A percentile compares a stretch with the other conserved stretches of the same genome.
Evolutionary conservation across 2,888 invertebrate genomes (phyloP).

Genomic region (Malthinus flaveolus): DNA sequence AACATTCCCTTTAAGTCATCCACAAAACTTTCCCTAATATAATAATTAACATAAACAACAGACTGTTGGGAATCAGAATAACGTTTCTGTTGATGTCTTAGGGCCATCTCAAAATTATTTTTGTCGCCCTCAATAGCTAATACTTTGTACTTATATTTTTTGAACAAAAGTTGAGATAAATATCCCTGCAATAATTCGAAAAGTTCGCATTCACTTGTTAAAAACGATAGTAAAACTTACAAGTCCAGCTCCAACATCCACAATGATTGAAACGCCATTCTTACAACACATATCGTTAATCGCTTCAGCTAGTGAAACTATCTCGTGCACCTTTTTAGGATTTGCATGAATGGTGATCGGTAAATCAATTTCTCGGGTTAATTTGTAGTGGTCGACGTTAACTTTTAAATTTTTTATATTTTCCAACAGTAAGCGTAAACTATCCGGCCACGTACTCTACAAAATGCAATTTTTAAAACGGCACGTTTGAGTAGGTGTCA

Average conservation of each 20-base stretch:
- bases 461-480: conserved; percentile 1
- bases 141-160: conserved; percentile 62
- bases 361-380: neutral
- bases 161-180: conserved; percentile 67
- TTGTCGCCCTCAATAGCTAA: conserved; percentile 70
- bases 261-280: conserved; percentile 57
- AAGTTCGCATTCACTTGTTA: neutral
- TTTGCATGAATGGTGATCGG: conserved; percentile 51
- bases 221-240: conserved; percentile 54
- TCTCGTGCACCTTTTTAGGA: conserved; percentile 73
- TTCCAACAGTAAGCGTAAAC: conserved; percentile 7
- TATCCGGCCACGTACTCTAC: conserved; percentile 6
- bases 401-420: conserved; percentile 9
- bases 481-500: neutral
- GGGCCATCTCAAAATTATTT: conserved; percentile 61
- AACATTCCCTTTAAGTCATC: conserved; percentile 47
- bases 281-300: conserved; percentile 58
- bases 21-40: conserved; percentile 59
- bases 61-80: conserved; percentile 57
- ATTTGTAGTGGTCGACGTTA: conserved; percentile 42
- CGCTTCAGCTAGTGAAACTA: conserved; percentile 62
- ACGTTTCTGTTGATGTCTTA: conserved; percentile 60
- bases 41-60: conserved; percentile 64
- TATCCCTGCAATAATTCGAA: conserved; percentile 64
- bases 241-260: conserved; percentile 77